phyloP scores from a whole-genome alignment of 1,140 invertebrate species.

The Drosophila saltans region DNA sequence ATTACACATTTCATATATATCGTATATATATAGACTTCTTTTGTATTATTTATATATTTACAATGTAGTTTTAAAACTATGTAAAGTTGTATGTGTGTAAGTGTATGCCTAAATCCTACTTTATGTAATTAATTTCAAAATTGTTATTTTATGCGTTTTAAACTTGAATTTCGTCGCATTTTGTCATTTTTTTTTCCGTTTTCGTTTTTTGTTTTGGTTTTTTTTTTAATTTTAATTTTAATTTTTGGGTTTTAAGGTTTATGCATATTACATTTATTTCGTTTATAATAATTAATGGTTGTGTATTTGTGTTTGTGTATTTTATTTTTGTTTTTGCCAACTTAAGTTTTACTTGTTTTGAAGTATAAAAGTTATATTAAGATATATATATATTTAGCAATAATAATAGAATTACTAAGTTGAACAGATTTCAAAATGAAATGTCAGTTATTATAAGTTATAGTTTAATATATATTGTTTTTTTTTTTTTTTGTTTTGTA shows the following conservation, averaged over 20 bases:
- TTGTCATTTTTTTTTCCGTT: constrained; percentile 12
- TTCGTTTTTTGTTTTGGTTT: constrained; percentile 23
- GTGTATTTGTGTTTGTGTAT: not conserved
- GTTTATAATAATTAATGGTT: constrained; percentile 1
- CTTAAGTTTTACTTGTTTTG: constrained; percentile 40
- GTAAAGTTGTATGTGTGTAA: constrained; percentile 54
- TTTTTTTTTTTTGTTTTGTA: not conserved
- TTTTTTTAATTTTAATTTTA: not conserved
- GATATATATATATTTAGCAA: constrained; percentile 33
- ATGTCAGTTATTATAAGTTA: constrained; percentile 53
- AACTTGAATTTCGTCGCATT: constrained; percentile 33
- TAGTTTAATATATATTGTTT: constrained; percentile 34
- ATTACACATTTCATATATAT: constrained; percentile 79
- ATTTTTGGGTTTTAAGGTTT: not conserved
- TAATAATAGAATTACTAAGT: constrained; percentile 48
- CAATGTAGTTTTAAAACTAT: constrained; percentile 69
- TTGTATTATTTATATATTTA: constrained; percentile 76
- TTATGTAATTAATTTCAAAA: constrained; percentile 70
- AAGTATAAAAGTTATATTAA: constrained; percentile 59
- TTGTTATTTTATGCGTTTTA: constrained; percentile 55
- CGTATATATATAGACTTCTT: constrained; percentile 70
- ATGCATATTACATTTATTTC: constrained; percentile 10
- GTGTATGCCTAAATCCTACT: constrained; percentile 60
- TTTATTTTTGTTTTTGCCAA: constrained; percentile 36
- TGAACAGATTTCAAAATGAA: constrained; percentile 56